Evolutionary conservation across 1,140 invertebrate genomes (phyloP).

Genomic region (Melanaphis sacchari): DNA sequence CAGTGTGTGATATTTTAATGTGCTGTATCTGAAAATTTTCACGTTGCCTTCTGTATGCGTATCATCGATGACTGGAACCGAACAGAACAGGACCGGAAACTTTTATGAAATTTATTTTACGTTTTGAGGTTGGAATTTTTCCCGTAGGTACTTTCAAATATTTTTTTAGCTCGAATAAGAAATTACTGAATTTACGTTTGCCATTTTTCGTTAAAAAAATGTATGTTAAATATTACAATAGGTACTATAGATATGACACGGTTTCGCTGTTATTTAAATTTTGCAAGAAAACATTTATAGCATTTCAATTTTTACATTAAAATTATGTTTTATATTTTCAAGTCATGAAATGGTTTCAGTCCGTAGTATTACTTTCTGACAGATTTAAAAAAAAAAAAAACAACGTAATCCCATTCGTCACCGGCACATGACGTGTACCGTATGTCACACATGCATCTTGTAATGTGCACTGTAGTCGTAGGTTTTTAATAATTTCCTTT

Average conservation of each 20-base stretch:
- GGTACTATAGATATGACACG: not conserved
- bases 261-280: not conserved
- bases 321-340: slow-evolving; percentile 7
- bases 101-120: not conserved
- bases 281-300: too few species aligned
- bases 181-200: not conserved
- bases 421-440: not conserved
- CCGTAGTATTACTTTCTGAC: not conserved
- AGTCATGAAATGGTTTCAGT: not conserved
- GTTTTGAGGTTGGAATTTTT: not conserved
- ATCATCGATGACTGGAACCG: not conserved
- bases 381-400: not conserved
- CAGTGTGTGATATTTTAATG: not conserved
- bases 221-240: not conserved
- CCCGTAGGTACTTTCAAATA: not conserved
- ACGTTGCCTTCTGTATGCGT: not conserved
- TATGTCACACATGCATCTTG: not conserved
- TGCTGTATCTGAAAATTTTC: not conserved
- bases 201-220: not conserved
- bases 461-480: not conserved
- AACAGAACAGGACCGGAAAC: not conserved
- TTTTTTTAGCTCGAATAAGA: not conserved
- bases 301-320: not conserved
- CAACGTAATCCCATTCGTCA: not conserved
- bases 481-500: not conserved